phyloP scores from a whole-genome alignment of 2,888 invertebrate species.

The Morpho achilles region DNA sequence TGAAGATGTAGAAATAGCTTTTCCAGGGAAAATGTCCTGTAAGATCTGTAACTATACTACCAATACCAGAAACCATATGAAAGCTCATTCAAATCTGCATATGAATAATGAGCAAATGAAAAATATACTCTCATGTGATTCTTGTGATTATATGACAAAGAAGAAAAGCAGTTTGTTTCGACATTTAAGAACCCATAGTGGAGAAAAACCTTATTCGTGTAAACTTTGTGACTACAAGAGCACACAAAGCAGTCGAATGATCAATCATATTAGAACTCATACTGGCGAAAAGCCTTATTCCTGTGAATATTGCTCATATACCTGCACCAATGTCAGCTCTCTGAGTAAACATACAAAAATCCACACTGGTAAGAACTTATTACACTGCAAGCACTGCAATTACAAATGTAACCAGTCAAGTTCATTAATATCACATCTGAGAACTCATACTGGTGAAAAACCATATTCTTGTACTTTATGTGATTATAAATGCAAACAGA shows the following conservation, averaged over 20 bases:
- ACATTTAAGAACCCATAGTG: neutral
- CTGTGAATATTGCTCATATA: slow-evolving; percentile 34
- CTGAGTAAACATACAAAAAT: neutral
- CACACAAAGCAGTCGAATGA: neutral
- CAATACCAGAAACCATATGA: too few relatives aligned
- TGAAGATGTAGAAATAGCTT: too few relatives aligned
- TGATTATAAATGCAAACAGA: neutral
- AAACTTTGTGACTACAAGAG: neutral
- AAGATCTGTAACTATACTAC: too few relatives aligned
- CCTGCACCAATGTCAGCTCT: neutral
- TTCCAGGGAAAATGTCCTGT: too few relatives aligned
- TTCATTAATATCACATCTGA: neutral
- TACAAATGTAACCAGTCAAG: neutral
- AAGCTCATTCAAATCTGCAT: too few relatives aligned
- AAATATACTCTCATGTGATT: too few relatives aligned
- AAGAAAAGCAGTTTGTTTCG: too few relatives aligned
- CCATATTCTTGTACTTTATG: neutral
- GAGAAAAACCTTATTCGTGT: neutral
- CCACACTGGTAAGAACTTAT: neutral
- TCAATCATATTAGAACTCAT: neutral
- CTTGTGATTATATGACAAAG: too few relatives aligned
- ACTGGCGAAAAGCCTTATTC: slow-evolving; percentile 3
- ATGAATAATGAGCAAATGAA: too few relatives aligned
- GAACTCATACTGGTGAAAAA: neutral
- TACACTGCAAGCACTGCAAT: neutral